phyloP scores from a whole-genome alignment of 2,888 invertebrate genomes.

The Aphodius sticticus region DNA sequence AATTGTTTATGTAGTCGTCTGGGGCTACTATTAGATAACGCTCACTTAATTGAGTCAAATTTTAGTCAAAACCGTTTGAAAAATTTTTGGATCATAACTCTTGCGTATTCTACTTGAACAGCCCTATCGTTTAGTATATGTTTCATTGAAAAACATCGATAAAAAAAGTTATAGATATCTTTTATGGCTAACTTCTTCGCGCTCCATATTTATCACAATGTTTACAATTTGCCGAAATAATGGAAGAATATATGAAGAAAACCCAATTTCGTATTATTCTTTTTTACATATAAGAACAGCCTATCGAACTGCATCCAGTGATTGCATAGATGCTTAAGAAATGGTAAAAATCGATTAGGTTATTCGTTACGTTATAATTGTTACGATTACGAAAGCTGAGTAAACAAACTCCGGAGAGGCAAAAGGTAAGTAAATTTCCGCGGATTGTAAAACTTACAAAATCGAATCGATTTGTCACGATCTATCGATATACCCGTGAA shows the following conservation, averaged over 20 bases:
- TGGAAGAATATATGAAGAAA: background rate
- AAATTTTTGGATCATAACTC: too few species aligned
- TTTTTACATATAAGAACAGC: background rate
- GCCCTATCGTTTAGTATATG: too few species aligned
- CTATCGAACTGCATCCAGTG: background rate
- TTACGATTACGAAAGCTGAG: background rate
- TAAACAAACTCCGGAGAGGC: background rate
- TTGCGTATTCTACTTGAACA: too few species aligned
- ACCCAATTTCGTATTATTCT: background rate
- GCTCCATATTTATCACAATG: too few species aligned
- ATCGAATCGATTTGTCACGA: conserved; percentile 4
- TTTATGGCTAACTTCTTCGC: too few species aligned
- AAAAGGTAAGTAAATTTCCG: background rate
- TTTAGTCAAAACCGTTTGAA: too few species aligned
- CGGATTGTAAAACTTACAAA: background rate
- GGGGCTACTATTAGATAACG: too few species aligned
- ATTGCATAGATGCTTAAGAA: background rate
- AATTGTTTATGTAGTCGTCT: too few species aligned
- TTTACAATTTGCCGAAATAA: too few species aligned
- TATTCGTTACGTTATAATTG: background rate
- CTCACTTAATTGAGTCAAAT: too few species aligned
- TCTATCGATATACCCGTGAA: background rate
- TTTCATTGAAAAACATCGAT: too few species aligned
- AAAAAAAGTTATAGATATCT: too few species aligned
- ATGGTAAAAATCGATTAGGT: conserved; percentile 4